Percentiles rank a stretch among this genome's conserved stretches.
Evolutionary conservation across 1,140 invertebrate genomes (phyloP).

Genomic region (Nasonia vitripennis): DNA sequence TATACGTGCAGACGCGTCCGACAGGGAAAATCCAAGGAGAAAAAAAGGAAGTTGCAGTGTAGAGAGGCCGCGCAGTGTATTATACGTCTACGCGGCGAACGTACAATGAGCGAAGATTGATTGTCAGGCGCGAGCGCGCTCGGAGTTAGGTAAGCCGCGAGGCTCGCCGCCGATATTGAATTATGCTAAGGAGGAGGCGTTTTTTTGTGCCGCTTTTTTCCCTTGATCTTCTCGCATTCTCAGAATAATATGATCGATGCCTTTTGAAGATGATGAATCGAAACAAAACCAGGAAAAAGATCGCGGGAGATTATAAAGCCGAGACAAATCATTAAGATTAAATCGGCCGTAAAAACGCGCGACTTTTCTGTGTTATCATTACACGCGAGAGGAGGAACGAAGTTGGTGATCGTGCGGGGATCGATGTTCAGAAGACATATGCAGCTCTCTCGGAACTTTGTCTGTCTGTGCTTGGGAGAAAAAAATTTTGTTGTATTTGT

Average conservation of each 20-base stretch:
- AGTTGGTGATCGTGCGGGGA: too few relatives aligned
- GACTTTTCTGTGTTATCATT: too few relatives aligned
- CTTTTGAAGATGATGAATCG: neutral
- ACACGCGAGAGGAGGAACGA: too few relatives aligned
- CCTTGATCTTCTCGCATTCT: neutral
- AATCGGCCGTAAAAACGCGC: too few relatives aligned
- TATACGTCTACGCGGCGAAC: neutral
- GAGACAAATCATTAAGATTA: too few relatives aligned
- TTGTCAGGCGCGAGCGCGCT: neutral
- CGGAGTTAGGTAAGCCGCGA: neutral
- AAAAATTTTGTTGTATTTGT: too few relatives aligned
- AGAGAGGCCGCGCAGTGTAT: neutral
- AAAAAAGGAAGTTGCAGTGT: neutral
- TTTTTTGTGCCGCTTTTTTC: neutral
- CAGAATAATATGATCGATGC: neutral
- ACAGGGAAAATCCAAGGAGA: neutral
- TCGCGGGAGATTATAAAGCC: neutral
- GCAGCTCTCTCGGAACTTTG: too few relatives aligned
- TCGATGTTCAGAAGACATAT: too few relatives aligned
- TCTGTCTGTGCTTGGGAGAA: too few relatives aligned
- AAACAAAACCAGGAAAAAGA: neutral
- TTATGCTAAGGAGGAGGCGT: slow-evolving; percentile 10
- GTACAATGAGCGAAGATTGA: slow-evolving; percentile 1
- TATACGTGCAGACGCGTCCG: neutral
- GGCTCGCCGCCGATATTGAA: neutral